Base-by-base conservation (phyloP, 2,797 vertebrate genomes). In the Salmo trutta region DNA sequence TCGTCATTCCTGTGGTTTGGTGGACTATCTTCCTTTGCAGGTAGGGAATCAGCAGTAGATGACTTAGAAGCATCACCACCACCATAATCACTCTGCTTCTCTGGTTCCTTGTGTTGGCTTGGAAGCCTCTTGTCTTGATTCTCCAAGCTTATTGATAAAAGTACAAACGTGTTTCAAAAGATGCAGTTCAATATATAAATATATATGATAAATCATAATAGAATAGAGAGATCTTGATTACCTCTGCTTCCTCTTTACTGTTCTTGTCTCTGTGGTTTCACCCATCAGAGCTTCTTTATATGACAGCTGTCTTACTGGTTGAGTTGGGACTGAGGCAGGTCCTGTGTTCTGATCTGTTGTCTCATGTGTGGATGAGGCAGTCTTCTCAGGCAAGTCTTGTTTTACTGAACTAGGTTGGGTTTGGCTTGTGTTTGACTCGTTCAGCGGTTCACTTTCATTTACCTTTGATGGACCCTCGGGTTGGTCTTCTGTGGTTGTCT, bases 391-490 rank as follows among this genome's bases (percentile, higher is more conserved):
- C 19, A 19, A 56, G 10, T 56, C 53, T 16, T 56, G 16, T 19
- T 15, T 56, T 56, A 56, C 53, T 56, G 53, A 56, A 56, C 19
- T 56, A 56, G 16, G 53, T 16, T 15, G 15, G 5, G 53, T 15
- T 16, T 15, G 15, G 6, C 5, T 1, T n/a, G 56, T 21, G 41
- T 56, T 56, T 56, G 53, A 19, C 53, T 56, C 53, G 14, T 56
- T 6, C 19, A 19, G 15, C 5, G 19, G 53, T 15, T 56, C 7
- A 12, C 62, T 71, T 75, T 67, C 27, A 56, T 12, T 0, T 4
- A 0, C 21, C 24, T 31, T 67, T 0, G 59, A 16, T 56, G 41
- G 0, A 3, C 2, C 51, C 17, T 56, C 36, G 66, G 31, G 69
- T 65, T 78, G 67, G 70, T 75, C 51, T 21, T 68, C 54, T 75